phyloP scores from a whole-genome alignment of 2,797 vertebrate genomes.

The Malacoraja senta region DNA sequence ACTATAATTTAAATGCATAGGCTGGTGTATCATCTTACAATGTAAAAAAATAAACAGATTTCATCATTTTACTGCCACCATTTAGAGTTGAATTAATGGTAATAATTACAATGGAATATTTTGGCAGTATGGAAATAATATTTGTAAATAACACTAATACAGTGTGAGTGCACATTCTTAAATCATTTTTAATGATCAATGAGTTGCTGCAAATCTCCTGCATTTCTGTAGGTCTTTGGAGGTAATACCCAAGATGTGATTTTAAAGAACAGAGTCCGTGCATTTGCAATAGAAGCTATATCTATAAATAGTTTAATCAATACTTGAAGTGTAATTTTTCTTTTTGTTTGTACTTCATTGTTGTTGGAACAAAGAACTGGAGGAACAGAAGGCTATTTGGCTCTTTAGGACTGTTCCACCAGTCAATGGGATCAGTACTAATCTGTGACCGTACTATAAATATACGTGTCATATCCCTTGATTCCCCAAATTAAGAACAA shows the following conservation, averaged over 20 bases:
- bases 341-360: background rate
- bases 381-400: no score
- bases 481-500: no score
- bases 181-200: background rate
- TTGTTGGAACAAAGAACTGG: no score
- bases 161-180: background rate
- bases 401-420: no score
- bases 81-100: background rate
- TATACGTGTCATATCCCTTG: no score
- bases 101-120: background rate
- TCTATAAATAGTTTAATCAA: slow-evolving; percentile 17
- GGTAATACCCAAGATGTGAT: background rate
- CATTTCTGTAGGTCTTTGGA: background rate
- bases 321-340: background rate
- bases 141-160: background rate
- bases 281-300: background rate
- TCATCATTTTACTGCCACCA: background rate
- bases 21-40: background rate
- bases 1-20: background rate
- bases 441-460: no score
- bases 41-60: background rate
- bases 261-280: background rate
- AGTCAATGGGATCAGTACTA: no score
- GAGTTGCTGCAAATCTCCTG: background rate
- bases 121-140: background rate